phyloP scores from a whole-genome alignment of 2,797 vertebrate genomes.

The Meda fulgida region DNA sequence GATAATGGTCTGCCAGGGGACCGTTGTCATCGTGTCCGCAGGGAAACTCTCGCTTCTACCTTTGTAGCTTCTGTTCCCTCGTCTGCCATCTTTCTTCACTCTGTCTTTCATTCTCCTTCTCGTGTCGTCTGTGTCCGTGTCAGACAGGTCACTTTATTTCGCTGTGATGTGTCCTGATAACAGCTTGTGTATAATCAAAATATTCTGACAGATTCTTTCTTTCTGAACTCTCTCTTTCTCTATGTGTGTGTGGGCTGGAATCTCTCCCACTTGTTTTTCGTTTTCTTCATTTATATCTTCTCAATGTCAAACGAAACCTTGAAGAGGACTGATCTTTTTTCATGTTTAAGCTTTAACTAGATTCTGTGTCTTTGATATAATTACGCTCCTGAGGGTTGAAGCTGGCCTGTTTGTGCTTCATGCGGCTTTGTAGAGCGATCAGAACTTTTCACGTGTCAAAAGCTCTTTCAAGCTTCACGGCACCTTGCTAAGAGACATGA shows the following conservation, averaged over 20 bases:
- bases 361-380: constrained; percentile 89
- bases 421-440: constrained; percentile 75
- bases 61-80: constrained; percentile 86
- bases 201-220: constrained; percentile 78
- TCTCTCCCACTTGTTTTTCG: constrained; percentile 60
- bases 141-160: constrained; percentile 85
- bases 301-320: constrained; percentile 86
- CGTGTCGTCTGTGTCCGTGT: constrained; percentile 62
- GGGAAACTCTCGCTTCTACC: constrained; percentile 82
- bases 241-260: constrained; percentile 43
- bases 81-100: constrained; percentile 18
- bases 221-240: constrained; percentile 10
- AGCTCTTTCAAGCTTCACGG: constrained; percentile 78
- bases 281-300: constrained; percentile 74
- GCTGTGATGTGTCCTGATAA: constrained; percentile 85
- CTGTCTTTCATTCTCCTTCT: constrained; percentile 73
- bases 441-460: constrained; percentile 77
- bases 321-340: constrained; percentile 85
- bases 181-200: constrained; percentile 76
- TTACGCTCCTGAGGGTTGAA: constrained; percentile 88
- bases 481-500: constrained; percentile 72
- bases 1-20: constrained; percentile 99
- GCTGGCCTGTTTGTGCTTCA: constrained; percentile 85
- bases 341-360: constrained; percentile 89
- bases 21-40: constrained; percentile 92